phyloP scores from a whole-genome alignment of 2,113 vertebrate species.

The Bolborhynchus lineola region DNA sequence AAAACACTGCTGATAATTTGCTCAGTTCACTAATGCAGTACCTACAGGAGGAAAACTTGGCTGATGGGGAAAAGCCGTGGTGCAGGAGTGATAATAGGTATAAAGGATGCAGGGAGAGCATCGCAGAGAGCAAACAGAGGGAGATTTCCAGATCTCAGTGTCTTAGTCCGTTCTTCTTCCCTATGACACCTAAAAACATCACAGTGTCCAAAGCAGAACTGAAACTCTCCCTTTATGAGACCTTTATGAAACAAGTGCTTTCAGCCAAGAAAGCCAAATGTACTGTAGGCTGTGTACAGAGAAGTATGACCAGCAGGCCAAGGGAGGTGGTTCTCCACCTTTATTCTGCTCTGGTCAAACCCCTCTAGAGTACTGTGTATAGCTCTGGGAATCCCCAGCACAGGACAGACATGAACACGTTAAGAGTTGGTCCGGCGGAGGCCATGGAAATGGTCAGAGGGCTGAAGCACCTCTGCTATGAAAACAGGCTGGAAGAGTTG shows the following conservation, averaged over 20 bases:
- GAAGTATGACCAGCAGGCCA: not conserved
- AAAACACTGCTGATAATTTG: not conserved
- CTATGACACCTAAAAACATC: not conserved
- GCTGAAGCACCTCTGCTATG: not conserved
- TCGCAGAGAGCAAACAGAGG: rapidly evolving
- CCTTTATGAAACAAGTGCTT: not conserved
- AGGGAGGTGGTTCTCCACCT: not conserved
- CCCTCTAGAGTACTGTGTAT: not conserved
- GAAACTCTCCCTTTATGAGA: not conserved
- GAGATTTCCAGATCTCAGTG: not conserved
- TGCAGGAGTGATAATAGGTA: not conserved
- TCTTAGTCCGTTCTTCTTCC: not conserved
- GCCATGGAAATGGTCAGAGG: not conserved
- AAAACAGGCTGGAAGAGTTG: not conserved
- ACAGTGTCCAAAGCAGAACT: not conserved
- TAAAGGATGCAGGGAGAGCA: rapidly evolving
- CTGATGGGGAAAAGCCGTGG: rapidly evolving
- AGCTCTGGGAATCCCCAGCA: not conserved
- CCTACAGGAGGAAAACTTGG: not conserved
- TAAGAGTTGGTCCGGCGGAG: not conserved
- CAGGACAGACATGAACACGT: not conserved
- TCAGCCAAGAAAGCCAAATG: not conserved
- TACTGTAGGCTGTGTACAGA: not conserved
- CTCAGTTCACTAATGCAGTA: not conserved
- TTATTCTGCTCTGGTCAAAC: not conserved